Conservation (phyloP, 2,113 vertebrate species). For the Sylvietta virens region DNA sequence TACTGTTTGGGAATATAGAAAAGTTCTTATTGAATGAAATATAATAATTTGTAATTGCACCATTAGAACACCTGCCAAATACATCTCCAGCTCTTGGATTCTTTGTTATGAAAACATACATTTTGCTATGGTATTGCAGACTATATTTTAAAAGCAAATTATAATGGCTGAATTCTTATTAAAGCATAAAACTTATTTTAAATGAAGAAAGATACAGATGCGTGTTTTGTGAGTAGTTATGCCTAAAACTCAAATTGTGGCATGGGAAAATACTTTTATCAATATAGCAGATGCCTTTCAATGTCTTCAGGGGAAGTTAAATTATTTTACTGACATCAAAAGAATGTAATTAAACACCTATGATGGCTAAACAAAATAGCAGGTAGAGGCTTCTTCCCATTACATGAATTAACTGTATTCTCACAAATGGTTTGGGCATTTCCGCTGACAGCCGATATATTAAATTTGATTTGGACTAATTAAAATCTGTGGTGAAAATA, state of each 20-base stretch:
- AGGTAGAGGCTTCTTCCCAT: slow-evolving; percentile 29
- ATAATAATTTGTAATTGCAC: not conserved
- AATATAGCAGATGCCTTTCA: slow-evolving; percentile 11
- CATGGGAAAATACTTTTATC: slow-evolving; percentile 48
- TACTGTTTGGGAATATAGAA: not conserved
- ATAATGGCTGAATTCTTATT: not conserved
- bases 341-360: slow-evolving; percentile 39
- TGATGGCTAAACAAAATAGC: slow-evolving; percentile 26
- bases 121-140: not conserved
- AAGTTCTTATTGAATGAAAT: not conserved
- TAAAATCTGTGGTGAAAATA: slow-evolving; percentile 14
- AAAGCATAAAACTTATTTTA: not conserved
- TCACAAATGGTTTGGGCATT: not conserved
- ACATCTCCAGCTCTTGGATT: not conserved
- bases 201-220: not conserved
- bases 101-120: not conserved
- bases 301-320: slow-evolving; percentile 48
- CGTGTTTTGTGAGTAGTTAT: not conserved
- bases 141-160: not conserved
- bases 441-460: not conserved
- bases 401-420: not conserved
- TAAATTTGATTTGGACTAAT: slow-evolving; percentile 3
- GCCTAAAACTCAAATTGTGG: not conserved
- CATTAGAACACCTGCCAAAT: not conserved
- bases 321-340: slow-evolving; percentile 58